phyloP scores from a whole-genome alignment of 2,113 vertebrate species.

The Nansenia antarctica region DNA sequence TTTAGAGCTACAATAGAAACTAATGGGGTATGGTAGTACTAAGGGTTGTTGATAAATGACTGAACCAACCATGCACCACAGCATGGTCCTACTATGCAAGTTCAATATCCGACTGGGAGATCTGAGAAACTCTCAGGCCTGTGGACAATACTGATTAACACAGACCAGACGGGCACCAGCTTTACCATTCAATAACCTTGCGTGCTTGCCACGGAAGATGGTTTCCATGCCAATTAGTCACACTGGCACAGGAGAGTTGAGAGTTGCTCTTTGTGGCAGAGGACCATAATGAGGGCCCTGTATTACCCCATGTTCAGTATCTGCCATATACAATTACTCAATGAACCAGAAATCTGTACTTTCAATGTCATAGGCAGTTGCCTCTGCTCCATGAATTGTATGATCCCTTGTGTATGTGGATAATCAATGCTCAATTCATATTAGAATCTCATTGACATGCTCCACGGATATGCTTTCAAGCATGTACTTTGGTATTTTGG shows the following conservation, averaged over 20 bases:
- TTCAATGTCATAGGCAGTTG: too few relatives aligned
- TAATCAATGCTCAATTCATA: too few relatives aligned
- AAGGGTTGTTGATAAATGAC: slow-evolving; percentile 17
- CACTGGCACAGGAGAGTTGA: slow-evolving; percentile 14
- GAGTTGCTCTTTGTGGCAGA: slow-evolving; percentile 6
- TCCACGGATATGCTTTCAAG: not conserved
- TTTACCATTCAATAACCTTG: slow-evolving; percentile 30
- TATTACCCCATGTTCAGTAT: too few relatives aligned
- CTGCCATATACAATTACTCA: too few relatives aligned
- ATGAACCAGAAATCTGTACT: too few relatives aligned
- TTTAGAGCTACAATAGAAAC: not conserved
- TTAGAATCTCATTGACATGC: too few relatives aligned
- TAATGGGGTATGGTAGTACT: slow-evolving; percentile 1
- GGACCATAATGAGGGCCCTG: too few relatives aligned
- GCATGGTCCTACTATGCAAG: not conserved
- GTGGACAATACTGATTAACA: slow-evolving; percentile 66
- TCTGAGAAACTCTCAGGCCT: slow-evolving; percentile 24
- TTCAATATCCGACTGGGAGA: slow-evolving; percentile 22
- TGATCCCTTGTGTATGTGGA: too few relatives aligned
- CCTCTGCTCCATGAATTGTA: too few relatives aligned
- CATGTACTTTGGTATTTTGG: not conserved
- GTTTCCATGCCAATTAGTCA: slow-evolving; percentile 68
- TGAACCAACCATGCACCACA: not conserved
- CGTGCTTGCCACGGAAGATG: slow-evolving; percentile 16
- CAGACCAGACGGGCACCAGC: slow-evolving; percentile 47